A percentile compares a stretch with the other conserved stretches of the same genome.
These are phyloP conservation scores for Calameuta filiformis DNA, from an alignment of 2,888 invertebrate species.

Conservation along the genomic window DNA sequence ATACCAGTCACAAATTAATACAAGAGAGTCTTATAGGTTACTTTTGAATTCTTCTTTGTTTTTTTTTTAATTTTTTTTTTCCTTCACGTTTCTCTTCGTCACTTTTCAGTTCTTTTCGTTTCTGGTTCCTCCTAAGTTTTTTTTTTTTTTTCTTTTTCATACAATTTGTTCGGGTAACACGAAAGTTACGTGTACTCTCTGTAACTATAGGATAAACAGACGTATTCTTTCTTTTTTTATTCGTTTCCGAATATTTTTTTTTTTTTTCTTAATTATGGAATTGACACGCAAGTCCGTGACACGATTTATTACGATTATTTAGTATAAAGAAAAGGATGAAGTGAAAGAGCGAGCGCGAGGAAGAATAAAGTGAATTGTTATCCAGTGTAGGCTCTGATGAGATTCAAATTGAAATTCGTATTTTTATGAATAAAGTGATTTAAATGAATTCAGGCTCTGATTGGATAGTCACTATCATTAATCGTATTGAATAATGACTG, in stretches of 20 bases:
- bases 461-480: too few relatives aligned
- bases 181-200: too few relatives aligned
- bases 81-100: slow-evolving; percentile 14
- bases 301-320: slow-evolving; percentile 30
- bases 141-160: too few relatives aligned
- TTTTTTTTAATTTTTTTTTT: slow-evolving; percentile 23
- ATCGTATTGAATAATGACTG: too few relatives aligned
- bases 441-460: slow-evolving; percentile 13
- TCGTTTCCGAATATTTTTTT: too few relatives aligned
- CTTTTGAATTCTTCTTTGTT: slow-evolving; percentile 1
- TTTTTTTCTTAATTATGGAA: neutral
- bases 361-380: slow-evolving; percentile 42
- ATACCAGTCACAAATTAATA: neutral
- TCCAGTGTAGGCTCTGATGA: slow-evolving; percentile 44
- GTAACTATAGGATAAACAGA: too few relatives aligned
- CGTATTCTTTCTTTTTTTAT: too few relatives aligned
- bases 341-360: too few relatives aligned
- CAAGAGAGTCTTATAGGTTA: neutral
- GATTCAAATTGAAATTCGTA: slow-evolving; percentile 53
- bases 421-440: slow-evolving; percentile 60
- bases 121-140: too few relatives aligned
- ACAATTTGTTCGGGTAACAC: too few relatives aligned
- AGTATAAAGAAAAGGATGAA: neutral
- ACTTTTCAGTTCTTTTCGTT: neutral
- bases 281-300: slow-evolving; percentile 24